These are phyloP conservation scores for Teleopsis dalmanni DNA, from an alignment of 1,140 invertebrate species.

Conservation along the genomic window DNA sequence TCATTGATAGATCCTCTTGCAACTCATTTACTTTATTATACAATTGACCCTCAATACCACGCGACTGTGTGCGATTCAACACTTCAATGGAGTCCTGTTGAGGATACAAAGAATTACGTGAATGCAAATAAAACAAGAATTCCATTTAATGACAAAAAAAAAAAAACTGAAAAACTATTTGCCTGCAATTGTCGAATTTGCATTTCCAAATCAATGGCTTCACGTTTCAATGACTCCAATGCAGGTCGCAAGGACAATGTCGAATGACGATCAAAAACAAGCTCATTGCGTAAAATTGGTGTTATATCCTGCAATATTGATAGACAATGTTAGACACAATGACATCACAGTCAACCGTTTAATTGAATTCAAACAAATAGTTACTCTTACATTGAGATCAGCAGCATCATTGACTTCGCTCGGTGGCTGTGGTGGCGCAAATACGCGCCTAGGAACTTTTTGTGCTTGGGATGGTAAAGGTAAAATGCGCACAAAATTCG, in stretches of 20 bases:
- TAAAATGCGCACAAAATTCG: slow-evolving; percentile 61
- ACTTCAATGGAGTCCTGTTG: slow-evolving; percentile 73
- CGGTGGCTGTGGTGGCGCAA: slow-evolving; percentile 58
- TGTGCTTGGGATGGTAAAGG: slow-evolving; percentile 52
- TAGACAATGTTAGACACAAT: neutral
- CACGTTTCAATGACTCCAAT: slow-evolving; percentile 71
- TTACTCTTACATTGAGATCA: slow-evolving; percentile 40
- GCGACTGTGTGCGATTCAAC: slow-evolving; percentile 75
- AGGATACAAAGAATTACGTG: neutral
- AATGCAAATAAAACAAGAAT: neutral
- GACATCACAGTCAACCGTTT: neutral
- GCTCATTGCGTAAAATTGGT: slow-evolving; percentile 69
- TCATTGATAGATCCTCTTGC: slow-evolving; percentile 91
- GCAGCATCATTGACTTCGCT: slow-evolving; percentile 36
- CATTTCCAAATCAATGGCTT: slow-evolving; percentile 70
- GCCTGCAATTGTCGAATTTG: slow-evolving; percentile 77
- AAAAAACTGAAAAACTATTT: slow-evolving; percentile 3
- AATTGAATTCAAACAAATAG: neutral
- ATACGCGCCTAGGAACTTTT: slow-evolving; percentile 53
- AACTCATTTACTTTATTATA: slow-evolving; percentile 92
- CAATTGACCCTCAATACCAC: slow-evolving; percentile 75
- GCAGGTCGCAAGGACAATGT: slow-evolving; percentile 63
- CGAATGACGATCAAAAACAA: slow-evolving; percentile 72
- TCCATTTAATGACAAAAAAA: neutral
- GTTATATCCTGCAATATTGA: slow-evolving; percentile 48